phyloP scores from a whole-genome alignment of 2,888 invertebrate species.

The Seira musarum region DNA sequence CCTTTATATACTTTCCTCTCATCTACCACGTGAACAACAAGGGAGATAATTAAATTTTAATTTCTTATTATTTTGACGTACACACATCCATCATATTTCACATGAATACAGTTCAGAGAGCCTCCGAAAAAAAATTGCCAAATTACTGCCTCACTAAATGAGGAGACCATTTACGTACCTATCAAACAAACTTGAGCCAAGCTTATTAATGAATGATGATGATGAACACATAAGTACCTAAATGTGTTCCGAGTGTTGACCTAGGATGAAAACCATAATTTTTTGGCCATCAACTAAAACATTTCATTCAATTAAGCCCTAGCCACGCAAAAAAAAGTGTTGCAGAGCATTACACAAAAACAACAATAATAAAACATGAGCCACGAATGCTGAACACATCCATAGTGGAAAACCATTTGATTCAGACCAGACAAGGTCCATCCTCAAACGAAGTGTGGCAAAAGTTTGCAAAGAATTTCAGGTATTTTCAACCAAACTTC shows the following conservation, averaged over 20 bases:
- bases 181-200: not conserved
- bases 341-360: conserved; percentile 10
- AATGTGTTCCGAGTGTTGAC: conserved; percentile 39
- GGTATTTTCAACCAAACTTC: not conserved
- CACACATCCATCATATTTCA: conserved; percentile 31
- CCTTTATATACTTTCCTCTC: not conserved
- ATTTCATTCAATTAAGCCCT: conserved; percentile 49
- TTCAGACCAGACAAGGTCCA: no score
- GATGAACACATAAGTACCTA: not conserved
- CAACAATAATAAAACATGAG: not conserved
- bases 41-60: conserved; percentile 39
- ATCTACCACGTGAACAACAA: conserved; percentile 1
- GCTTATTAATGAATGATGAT: conserved; percentile 36
- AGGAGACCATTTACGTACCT: not conserved
- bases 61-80: conserved; percentile 33
- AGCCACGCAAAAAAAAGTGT: conserved; percentile 25
- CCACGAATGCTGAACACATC: not conserved
- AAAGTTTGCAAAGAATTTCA: not conserved
- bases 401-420: not conserved
- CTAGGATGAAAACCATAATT: conserved; percentile 26
- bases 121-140: conserved; percentile 20
- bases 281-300: conserved; percentile 12
- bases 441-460: no score
- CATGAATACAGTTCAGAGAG: not conserved
- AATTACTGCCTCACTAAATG: conserved; percentile 16